Percentiles rank a stretch among this genome's conserved stretches.
Conservation (phyloP, 2,113 vertebrate species). For the Penelope pileata region DNA sequence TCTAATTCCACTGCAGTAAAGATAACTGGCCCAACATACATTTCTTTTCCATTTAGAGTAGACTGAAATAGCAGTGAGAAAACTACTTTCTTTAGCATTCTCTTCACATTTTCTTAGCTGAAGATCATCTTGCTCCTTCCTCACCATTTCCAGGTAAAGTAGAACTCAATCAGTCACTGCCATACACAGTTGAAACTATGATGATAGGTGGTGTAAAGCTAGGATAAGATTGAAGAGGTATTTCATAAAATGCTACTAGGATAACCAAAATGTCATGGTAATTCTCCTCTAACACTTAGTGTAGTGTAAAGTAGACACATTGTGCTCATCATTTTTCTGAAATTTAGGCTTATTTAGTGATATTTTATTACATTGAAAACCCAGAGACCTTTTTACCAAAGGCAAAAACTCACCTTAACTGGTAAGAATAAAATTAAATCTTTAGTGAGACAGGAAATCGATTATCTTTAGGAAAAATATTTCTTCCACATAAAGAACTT, state of each 20-base stretch:
- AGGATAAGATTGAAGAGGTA: background rate
- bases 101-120: background rate
- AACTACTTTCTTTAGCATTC: background rate
- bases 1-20: background rate
- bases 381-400: background rate
- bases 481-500: background rate
- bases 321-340: background rate
- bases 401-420: background rate
- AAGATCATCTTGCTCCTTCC: background rate
- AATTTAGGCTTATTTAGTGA: background rate
- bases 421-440: background rate
- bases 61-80: background rate
- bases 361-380: background rate
- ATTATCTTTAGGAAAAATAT: background rate
- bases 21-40: background rate
- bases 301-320: background rate
- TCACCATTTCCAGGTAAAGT: background rate
- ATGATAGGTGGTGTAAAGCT: background rate
- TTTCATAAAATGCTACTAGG: background rate
- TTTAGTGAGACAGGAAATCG: background rate
- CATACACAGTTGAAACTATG: rapidly evolving
- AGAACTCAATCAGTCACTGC: background rate
- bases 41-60: background rate
- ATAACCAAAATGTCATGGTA: background rate
- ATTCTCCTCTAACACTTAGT: background rate